Conservation (phyloP, 2,113 vertebrate genomes). For the Leptobrachium leishanense region DNA sequence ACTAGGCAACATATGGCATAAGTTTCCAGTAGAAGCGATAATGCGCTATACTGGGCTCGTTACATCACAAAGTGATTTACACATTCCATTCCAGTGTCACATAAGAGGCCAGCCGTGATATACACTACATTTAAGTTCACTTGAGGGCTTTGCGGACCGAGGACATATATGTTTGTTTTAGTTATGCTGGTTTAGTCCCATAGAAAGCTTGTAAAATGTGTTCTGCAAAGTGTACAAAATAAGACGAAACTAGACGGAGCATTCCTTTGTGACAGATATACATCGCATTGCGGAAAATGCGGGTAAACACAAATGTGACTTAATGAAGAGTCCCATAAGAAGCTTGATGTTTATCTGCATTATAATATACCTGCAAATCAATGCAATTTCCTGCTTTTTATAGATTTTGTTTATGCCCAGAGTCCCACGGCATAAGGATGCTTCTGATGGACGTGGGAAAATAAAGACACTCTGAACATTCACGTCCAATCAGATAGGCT, state of each 20-base stretch:
- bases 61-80: not conserved
- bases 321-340: no score
- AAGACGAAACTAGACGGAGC: not conserved
- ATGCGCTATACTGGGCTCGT: not conserved
- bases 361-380: no score
- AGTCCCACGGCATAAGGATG: no score
- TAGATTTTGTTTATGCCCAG: no score
- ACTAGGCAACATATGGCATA: no score
- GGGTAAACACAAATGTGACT: no score
- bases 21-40: no score
- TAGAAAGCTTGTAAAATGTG: not conserved
- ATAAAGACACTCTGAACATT: no score
- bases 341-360: no score
- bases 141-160: not conserved
- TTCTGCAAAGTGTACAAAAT: not conserved
- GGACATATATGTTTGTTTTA: not conserved
- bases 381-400: no score
- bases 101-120: not conserved
- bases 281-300: not conserved
- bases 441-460: no score
- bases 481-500: no score
- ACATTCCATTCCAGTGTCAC: not conserved
- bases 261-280: not conserved
- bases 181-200: slow-evolving; percentile 9
- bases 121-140: not conserved